phyloP scores from a whole-genome alignment of 2,797 vertebrate genomes.

The Pteropus rufus region DNA sequence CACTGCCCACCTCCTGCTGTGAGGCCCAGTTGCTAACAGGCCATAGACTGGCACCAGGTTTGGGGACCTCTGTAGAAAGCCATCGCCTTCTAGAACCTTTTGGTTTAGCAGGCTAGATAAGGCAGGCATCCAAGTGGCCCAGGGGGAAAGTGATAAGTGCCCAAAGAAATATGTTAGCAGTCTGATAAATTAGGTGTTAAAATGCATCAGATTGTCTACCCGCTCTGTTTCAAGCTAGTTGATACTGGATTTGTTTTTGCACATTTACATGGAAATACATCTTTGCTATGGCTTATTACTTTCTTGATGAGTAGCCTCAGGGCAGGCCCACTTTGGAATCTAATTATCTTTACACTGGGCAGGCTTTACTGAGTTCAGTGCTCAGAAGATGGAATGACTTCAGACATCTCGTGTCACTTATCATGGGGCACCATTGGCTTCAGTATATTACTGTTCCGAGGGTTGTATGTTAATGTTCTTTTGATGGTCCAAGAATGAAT shows the following conservation, averaged over 20 bases:
- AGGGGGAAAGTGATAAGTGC: background rate
- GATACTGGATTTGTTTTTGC: conserved; percentile 57
- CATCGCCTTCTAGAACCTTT: background rate
- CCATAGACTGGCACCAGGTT: too few species aligned
- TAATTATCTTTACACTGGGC: background rate
- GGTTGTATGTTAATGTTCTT: background rate
- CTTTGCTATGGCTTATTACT: conserved; percentile 65
- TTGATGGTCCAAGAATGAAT: background rate
- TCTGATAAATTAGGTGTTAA: conserved; percentile 66
- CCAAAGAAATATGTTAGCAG: conserved; percentile 39
- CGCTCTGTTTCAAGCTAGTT: conserved; percentile 55
- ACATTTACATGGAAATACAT: conserved; percentile 67
- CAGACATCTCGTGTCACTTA: background rate
- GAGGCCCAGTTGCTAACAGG: too few species aligned
- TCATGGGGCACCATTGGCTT: background rate
- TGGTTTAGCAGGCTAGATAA: background rate
- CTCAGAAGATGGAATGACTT: background rate
- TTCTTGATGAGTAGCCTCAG: conserved; percentile 57
- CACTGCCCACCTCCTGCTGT: too few species aligned
- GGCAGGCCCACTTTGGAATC: conserved; percentile 22
- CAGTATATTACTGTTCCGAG: background rate
- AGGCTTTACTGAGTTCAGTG: background rate
- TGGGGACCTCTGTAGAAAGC: too few species aligned
- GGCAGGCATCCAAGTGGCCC: background rate
- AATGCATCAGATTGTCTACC: conserved; percentile 34